Base-by-base conservation (phyloP, 1,140 invertebrate genomes). In the Melipona quadrifasciata region DNA sequence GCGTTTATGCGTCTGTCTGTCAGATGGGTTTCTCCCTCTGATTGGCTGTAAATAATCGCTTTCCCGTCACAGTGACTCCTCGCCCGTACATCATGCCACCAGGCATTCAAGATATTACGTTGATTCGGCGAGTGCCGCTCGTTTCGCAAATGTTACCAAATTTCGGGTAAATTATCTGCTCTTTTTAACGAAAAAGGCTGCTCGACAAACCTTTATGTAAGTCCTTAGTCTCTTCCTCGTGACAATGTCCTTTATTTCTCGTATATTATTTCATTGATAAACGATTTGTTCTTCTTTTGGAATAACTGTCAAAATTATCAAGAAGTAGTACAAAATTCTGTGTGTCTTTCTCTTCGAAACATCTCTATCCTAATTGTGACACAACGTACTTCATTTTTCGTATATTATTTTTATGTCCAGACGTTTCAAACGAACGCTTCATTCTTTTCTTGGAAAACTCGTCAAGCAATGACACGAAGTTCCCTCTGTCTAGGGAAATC, bases 1-100 rank as follows among this genome's bases (percentile, higher is more conserved):
- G 68, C 67, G 80, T 83, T 65, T 78, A 78, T 86, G 64, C 53
- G 73, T 78, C 81, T 78, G 61, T 79, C 58, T 61, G 79, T 53
- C 79, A 51, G 53, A 70, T 82, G 76, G 79, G 55, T 75, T 73
- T 85, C 72, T 82, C 79, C 21, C 39, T 58, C 84, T 85, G 83
- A 85, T 85, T 82, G 79, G 64, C 79, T 81, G 79, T 82, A 85
- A 81, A 82, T 85, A 81, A 85, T 85, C 79, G 58, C 31, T 65
- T 55, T 4, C 39, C n/a, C 55, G 55, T 70, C 79, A 51, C n/a
- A 10, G 19, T n/a, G 72, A 21, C 16, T 73, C 61, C 24, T 55
- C 77, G 58, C 14, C 67, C 53, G 68, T 80, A 58, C 39, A 67
- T 84, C 83, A 84, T 57, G 4, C 76, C 55, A 6, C 31, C 51